phyloP scores from a whole-genome alignment of 2,888 invertebrate genomes.

The Pogonocherus hispidulus region DNA sequence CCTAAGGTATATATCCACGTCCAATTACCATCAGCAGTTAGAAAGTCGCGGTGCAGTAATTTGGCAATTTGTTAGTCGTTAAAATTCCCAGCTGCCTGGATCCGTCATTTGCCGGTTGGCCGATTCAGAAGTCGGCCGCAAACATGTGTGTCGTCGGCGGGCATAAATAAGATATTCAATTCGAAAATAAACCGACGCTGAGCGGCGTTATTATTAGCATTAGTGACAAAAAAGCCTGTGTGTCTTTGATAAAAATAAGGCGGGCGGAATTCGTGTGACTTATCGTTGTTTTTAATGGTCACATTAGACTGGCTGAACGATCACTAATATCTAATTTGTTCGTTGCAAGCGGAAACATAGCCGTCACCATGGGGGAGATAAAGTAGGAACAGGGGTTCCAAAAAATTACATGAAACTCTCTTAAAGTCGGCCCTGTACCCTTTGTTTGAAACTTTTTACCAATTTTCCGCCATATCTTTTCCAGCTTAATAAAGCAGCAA shows the following conservation, averaged over 20 bases:
- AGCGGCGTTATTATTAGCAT: slow-evolving; percentile 45
- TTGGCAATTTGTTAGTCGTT: slow-evolving; percentile 71
- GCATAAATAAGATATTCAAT: slow-evolving; percentile 51
- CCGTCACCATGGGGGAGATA: too few species aligned
- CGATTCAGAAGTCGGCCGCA: slow-evolving; percentile 68
- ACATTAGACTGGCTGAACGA: not conserved
- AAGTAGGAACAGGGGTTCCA: too few species aligned
- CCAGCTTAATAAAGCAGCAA: too few species aligned
- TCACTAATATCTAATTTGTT: not conserved
- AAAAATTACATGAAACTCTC: too few species aligned
- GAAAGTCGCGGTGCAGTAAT: slow-evolving; percentile 67
- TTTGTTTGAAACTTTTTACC: too few species aligned
- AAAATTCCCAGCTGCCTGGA: slow-evolving; percentile 70
- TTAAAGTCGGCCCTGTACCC: too few species aligned
- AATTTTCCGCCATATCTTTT: too few species aligned
- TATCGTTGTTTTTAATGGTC: slow-evolving; percentile 12
- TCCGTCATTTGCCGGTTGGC: slow-evolving; percentile 69
- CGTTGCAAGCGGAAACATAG: too few species aligned
- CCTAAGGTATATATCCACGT: slow-evolving; percentile 67
- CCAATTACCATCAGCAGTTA: slow-evolving; percentile 68
- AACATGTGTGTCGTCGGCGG: slow-evolving; percentile 65
- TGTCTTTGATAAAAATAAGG: slow-evolving; percentile 10
- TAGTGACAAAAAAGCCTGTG: slow-evolving; percentile 10
- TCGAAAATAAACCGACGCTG: slow-evolving; percentile 43
- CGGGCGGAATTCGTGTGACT: not conserved